Evolutionary conservation across 2,888 invertebrate species (phyloP).

Genomic region (Idaea biselata): DNA sequence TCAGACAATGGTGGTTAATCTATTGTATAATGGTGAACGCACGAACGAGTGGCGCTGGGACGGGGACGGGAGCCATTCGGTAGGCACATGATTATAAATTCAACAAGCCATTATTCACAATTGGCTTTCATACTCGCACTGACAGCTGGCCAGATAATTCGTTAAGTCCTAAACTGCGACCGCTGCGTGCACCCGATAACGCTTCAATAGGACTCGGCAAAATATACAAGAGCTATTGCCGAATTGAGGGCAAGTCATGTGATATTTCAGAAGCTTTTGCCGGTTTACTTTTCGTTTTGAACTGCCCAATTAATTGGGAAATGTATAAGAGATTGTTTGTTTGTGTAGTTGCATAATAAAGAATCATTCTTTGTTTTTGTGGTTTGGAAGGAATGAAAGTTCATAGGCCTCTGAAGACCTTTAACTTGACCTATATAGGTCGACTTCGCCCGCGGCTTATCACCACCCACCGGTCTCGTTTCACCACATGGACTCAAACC

Average conservation of each 20-base stretch:
- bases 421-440: too few species aligned
- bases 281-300: not conserved
- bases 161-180: constrained; percentile 70
- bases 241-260: constrained; percentile 17
- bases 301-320: not conserved
- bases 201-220: constrained; percentile 60
- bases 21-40: constrained; percentile 27
- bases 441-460: too few species aligned
- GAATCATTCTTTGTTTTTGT: too few species aligned
- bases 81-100: constrained; percentile 35
- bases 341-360: too few species aligned
- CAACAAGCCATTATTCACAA: constrained; percentile 63
- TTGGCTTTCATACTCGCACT: constrained; percentile 63
- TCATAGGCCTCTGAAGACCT: too few species aligned
- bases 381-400: too few species aligned
- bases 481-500: too few species aligned
- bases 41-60: constrained; percentile 20
- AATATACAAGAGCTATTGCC: constrained; percentile 45
- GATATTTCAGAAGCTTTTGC: not conserved
- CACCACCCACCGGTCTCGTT: too few species aligned
- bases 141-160: constrained; percentile 69
- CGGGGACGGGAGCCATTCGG: constrained; percentile 16
- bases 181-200: constrained; percentile 71
- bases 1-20: constrained; percentile 29
- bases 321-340: not conserved